Conservation (phyloP, 2,113 vertebrate species). For the Semnornis frantzii region DNA sequence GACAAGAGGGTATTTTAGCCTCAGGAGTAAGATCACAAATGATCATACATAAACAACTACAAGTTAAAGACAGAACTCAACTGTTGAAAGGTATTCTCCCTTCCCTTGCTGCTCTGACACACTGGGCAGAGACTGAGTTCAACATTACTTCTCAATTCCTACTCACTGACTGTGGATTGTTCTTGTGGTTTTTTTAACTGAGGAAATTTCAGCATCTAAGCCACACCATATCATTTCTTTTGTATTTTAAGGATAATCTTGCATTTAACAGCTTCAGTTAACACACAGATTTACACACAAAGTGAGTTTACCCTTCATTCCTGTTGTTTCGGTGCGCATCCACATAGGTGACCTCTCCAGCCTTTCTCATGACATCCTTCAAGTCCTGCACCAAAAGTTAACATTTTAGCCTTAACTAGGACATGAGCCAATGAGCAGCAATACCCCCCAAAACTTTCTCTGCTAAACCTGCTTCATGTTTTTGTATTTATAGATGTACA, state of each 20-base stretch:
- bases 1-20: not conserved
- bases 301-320: slow-evolving; percentile 85
- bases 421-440: not conserved
- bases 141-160: not conserved
- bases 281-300: not conserved
- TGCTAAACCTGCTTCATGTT: not conserved
- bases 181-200: not conserved
- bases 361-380: slow-evolving; percentile 95
- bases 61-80: not conserved
- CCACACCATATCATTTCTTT: not conserved
- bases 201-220: not conserved
- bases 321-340: slow-evolving; percentile 92
- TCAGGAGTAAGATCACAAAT: not conserved
- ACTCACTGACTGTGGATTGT: not conserved
- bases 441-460: not conserved
- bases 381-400: slow-evolving; percentile 83
- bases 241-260: not conserved
- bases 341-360: slow-evolving; percentile 93
- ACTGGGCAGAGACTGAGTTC: not conserved
- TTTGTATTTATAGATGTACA: not conserved
- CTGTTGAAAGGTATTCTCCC: not conserved
- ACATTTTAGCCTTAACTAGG: slow-evolving; percentile 36
- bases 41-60: not conserved
- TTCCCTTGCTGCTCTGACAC: not conserved
- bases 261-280: not conserved